A percentile compares a stretch with the other conserved stretches of the same genome.
Conservation (phyloP, 2,888 invertebrate genomes). For the Drosophila sordidula region DNA sequence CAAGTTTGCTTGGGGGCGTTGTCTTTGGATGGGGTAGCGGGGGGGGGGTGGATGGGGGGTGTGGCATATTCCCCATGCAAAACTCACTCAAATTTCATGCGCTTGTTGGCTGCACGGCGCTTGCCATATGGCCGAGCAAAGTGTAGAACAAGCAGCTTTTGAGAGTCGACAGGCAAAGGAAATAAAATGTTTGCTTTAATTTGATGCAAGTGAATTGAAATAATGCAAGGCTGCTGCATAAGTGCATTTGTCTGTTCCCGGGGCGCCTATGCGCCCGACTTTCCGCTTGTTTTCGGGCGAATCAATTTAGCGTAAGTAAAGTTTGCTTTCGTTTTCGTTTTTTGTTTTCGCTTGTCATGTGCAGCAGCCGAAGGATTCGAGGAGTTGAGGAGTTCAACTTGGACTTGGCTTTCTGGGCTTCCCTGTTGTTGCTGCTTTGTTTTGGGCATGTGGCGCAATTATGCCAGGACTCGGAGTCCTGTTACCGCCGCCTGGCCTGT, state of each 20-base stretch:
- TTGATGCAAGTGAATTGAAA: conserved; percentile 49
- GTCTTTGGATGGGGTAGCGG: conserved; percentile 5
- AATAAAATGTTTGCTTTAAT: conserved; percentile 23
- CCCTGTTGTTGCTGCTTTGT: conserved; percentile 26
- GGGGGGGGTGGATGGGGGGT: background rate
- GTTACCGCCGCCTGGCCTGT: conserved; percentile 5
- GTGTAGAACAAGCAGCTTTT: conserved; percentile 34
- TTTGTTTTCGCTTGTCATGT: conserved; percentile 58
- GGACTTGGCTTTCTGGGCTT: conserved; percentile 15
- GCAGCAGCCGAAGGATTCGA: conserved; percentile 39
- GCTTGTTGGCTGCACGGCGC: background rate
- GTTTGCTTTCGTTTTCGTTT: conserved; percentile 18
- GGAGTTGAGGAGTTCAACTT: conserved; percentile 10
- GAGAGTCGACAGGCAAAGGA: conserved; percentile 16
- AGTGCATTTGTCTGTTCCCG: conserved; percentile 74
- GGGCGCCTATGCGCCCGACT: conserved; percentile 19
- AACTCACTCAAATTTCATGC: conserved; percentile 32
- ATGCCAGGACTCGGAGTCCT: conserved; percentile 46
- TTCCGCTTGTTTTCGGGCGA: conserved; percentile 62
- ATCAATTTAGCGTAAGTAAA: conserved; percentile 73
- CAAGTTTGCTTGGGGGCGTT: too few species aligned
- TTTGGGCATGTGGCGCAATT: conserved; percentile 68
- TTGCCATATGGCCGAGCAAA: conserved; percentile 30
- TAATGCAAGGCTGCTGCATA: conserved; percentile 63
- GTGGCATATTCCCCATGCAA: background rate